Conservation (phyloP, 2,888 invertebrate genomes). For the Phortica magna region DNA sequence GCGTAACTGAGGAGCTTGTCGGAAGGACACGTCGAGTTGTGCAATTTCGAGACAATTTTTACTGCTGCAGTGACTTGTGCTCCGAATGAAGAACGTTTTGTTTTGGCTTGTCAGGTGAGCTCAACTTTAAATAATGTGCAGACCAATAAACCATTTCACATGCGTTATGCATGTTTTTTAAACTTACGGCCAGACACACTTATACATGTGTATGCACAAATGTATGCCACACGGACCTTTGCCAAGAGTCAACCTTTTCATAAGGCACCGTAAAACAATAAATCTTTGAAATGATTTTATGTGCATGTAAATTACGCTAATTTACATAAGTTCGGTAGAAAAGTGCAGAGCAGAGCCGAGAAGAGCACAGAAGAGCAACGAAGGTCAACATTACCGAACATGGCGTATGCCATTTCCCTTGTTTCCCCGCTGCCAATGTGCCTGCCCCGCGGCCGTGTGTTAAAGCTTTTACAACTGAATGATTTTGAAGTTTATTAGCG, state of each 20-base stretch:
- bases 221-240: background rate
- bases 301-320: slow-evolving; percentile 41
- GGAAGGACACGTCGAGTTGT: background rate
- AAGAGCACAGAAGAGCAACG: slow-evolving; percentile 6
- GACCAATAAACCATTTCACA: background rate
- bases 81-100: background rate
- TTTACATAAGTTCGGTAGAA: slow-evolving; percentile 44
- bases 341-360: background rate
- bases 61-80: too few species aligned
- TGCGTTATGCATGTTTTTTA: background rate
- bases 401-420: slow-evolving; percentile 35
- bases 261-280: slow-evolving; percentile 47
- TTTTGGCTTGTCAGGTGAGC: too few species aligned
- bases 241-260: background rate
- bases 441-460: background rate
- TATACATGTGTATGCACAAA: background rate
- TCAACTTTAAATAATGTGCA: background rate
- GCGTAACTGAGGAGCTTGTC: background rate
- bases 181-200: background rate
- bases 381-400: background rate
- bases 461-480: background rate
- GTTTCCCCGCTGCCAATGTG: slow-evolving; percentile 36
- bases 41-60: background rate
- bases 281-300: slow-evolving; percentile 39
- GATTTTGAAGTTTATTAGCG: slow-evolving; percentile 17